Base-by-base conservation (phyloP, 2,888 invertebrate species). In the Phyto melanocephala region DNA sequence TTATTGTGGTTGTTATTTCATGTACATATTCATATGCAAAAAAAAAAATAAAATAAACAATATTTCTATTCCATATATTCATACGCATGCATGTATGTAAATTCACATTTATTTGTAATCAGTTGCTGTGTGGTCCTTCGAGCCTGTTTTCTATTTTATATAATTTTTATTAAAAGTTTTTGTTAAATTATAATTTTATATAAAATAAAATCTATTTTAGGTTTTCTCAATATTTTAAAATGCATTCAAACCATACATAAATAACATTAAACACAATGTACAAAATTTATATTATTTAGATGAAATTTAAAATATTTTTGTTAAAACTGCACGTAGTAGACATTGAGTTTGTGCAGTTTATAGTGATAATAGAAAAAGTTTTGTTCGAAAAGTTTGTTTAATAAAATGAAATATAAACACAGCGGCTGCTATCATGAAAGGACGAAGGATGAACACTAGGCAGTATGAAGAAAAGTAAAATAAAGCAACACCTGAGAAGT, bases 111-210 rank as follows among this genome's bases (percentile, higher is more conserved):
- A 50, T 50, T 42, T 68, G 13, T 58, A 58, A 56, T 42, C n/a
- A 62, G 70, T 52, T 79, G 33, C 70, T 79, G 35, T 20, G 6
- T 24, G 17, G 40, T 82, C 75, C 82, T 82, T 65, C 20, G 45
- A 82, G 78, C 82, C 82, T 79, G 82, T 75, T 79, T 58, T 42
- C 35, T 70, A 54, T 52, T 20, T 79, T 75, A 79, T 82, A 75
- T 35, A 79, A 82, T 82, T 82, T 81, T 81, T 81, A 78, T 65
- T 52, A 81, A 81, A 81, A 78, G 13, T 75, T 81, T 68, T 67
- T 71, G 40, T 82, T 71, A 60, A 82, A 82, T 28, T 67, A 50
- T 47, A 71, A 67, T 75, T 79, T 82, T 82, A 71, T 60, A 75
- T 65, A 82, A 82, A 82, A 82, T 75, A 79, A 74, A 20, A 68